These are phyloP conservation scores for Lepidurus couesii DNA, from an alignment of 1,140 invertebrate genomes.

Conservation along the genomic window DNA sequence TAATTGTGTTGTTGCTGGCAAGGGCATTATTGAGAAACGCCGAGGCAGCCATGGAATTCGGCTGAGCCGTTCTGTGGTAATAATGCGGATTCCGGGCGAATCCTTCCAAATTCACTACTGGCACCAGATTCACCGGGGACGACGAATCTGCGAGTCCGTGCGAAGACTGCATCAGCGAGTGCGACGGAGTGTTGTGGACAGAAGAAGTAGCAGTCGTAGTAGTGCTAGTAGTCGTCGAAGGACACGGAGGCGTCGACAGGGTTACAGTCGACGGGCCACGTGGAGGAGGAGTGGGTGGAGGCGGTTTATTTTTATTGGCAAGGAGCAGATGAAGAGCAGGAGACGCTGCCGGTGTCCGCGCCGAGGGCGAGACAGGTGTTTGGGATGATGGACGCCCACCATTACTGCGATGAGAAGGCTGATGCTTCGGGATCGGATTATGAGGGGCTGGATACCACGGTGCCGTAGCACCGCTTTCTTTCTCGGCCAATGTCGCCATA, in stretches of 20 bases:
- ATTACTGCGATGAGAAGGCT: neutral
- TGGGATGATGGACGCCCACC: neutral
- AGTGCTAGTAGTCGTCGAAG: neutral
- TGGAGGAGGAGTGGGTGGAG: neutral
- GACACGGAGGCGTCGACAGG: constrained; percentile 9
- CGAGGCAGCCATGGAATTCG: neutral
- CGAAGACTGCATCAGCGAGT: neutral
- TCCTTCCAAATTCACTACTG: neutral
- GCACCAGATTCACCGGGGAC: neutral
- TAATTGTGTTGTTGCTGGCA: neutral
- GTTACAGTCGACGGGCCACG: constrained; percentile 7
- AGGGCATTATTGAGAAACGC: neutral
- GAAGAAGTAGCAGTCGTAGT: neutral
- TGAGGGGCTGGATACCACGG: neutral
- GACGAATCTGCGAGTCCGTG: neutral
- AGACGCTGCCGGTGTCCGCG: neutral
- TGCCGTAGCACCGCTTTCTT: neutral
- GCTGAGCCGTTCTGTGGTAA: neutral
- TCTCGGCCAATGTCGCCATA: neutral
- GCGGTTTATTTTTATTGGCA: constrained; percentile 14
- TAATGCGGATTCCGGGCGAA: neutral
- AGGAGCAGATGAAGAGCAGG: constrained; percentile 13
- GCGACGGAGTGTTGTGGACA: constrained; percentile 4
- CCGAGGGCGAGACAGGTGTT: neutral
- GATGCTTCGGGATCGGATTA: neutral